These are phyloP conservation scores for Formicarius rufipectus DNA, from an alignment of 2,113 vertebrate species.

Conservation along the genomic window DNA sequence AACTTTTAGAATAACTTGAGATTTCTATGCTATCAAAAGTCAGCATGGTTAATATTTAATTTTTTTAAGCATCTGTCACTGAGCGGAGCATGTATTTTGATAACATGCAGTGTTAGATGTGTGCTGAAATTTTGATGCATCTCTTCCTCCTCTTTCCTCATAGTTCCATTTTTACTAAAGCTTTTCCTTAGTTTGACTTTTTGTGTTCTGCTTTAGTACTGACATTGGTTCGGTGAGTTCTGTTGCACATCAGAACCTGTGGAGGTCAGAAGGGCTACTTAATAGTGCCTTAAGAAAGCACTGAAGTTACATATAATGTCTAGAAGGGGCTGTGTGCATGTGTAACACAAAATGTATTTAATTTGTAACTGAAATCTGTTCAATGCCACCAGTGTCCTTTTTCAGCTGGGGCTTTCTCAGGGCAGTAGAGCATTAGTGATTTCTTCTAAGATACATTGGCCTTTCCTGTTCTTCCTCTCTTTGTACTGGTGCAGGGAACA, in stretches of 20 bases:
- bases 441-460: not conserved
- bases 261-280: not conserved
- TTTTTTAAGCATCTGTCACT: not conserved
- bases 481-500: slow-evolving; percentile 42
- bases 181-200: not conserved
- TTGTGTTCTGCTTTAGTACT: not conserved
- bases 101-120: not conserved
- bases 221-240: not conserved
- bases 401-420: not conserved
- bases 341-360: not conserved
- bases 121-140: not conserved
- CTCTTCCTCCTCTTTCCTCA: not conserved
- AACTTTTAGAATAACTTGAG: not conserved
- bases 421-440: not conserved
- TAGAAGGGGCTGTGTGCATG: not conserved
- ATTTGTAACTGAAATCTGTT: not conserved
- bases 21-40: not conserved
- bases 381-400: not conserved
- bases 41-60: not conserved
- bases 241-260: not conserved
- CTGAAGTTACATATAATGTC: not conserved
- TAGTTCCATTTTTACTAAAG: not conserved
- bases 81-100: not conserved
- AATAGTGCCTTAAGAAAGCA: not conserved
- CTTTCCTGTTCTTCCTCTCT: not conserved